Conservation (phyloP, 2,113 vertebrate species). For the Laticauda laticaudata region DNA sequence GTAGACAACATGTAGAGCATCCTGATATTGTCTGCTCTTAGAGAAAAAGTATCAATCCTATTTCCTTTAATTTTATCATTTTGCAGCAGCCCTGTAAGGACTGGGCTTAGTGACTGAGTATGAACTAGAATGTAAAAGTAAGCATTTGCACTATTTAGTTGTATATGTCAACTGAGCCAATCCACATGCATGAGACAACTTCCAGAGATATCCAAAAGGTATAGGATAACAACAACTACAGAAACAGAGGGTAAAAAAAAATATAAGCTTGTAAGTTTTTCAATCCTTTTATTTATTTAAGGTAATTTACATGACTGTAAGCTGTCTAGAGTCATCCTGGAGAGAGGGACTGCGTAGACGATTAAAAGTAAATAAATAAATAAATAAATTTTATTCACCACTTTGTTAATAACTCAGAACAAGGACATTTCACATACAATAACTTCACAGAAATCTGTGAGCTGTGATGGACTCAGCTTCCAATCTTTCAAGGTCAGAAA, state of each 20-base stretch:
- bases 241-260: not conserved
- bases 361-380: not conserved
- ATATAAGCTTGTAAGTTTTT: not conserved
- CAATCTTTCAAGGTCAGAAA: not conserved
- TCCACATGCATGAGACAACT: not conserved
- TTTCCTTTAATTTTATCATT: not conserved
- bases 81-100: not conserved
- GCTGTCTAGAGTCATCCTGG: not conserved
- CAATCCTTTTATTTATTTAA: not conserved
- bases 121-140: not conserved
- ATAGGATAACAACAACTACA: not conserved
- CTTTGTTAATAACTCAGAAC: not conserved
- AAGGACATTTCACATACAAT: not conserved
- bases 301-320: not conserved
- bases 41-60: not conserved
- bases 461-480: not conserved
- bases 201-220: not conserved
- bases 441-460: not conserved
- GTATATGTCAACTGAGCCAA: not conserved
- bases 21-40: slow-evolving; percentile 9
- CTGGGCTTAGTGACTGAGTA: not conserved
- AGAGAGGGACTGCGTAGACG: not conserved
- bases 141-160: not conserved
- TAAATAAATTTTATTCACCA: not conserved
- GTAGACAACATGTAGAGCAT: slow-evolving; percentile 43